These are phyloP conservation scores for Agonopterix arenella DNA, from an alignment of 2,888 invertebrate species.

Conservation along the genomic window DNA sequence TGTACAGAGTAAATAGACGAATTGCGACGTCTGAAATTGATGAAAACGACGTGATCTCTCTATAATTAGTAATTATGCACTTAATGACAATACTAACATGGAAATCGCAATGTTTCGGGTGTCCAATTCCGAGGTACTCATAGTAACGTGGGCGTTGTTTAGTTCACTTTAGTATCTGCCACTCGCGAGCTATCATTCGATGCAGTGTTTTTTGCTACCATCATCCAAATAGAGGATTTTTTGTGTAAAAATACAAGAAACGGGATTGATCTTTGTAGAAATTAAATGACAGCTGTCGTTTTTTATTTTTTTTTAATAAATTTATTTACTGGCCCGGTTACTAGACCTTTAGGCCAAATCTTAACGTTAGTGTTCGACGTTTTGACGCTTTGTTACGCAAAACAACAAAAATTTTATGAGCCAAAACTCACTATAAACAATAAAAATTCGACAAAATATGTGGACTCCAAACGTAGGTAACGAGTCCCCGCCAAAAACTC, in stretches of 20 bases:
- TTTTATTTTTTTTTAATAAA: too few relatives aligned
- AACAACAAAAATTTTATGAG: too few relatives aligned
- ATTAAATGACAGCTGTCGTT: conserved; percentile 8
- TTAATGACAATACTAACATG: conserved; percentile 55
- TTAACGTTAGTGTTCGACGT: too few relatives aligned
- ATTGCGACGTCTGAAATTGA: conserved; percentile 24
- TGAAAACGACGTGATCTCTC: conserved; percentile 36
- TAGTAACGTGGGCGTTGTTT: conserved; percentile 34
- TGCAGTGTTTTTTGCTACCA: conserved; percentile 61
- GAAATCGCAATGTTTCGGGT: conserved; percentile 67
- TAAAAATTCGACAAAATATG: too few relatives aligned
- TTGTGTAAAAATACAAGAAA: conserved; percentile 48
- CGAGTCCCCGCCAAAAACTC: too few relatives aligned
- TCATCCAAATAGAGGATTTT: conserved; percentile 58
- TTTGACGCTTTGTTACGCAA: too few relatives aligned
- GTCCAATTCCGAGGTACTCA: conserved; percentile 69
- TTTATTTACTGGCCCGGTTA: too few relatives aligned
- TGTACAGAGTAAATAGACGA: conserved; percentile 32
- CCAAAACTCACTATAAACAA: too few relatives aligned
- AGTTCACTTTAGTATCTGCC: conserved; percentile 39
- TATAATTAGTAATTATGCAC: conserved; percentile 49
- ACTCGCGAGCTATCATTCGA: conserved; percentile 45
- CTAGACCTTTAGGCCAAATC: too few relatives aligned
- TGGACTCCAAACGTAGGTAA: too few relatives aligned
- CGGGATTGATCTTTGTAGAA: conserved; percentile 26